Percentiles rank a stretch among this genome's conserved stretches.
These are phyloP conservation scores for Baryphthengus martii DNA, from an alignment of 2,113 vertebrate species.

Conservation along the genomic window DNA sequence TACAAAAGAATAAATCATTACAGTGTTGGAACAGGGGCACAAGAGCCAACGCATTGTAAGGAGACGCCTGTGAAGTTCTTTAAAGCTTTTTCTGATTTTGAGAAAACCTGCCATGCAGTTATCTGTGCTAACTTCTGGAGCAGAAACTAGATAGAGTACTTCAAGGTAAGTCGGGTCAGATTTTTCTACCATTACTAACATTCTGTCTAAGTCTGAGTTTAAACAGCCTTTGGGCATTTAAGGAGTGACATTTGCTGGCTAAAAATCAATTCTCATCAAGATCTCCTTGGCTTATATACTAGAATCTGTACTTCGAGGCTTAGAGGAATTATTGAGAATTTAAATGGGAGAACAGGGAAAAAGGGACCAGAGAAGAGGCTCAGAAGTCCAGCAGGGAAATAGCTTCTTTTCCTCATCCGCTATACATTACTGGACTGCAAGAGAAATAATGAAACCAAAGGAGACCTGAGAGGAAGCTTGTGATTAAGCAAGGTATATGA, in stretches of 20 bases:
- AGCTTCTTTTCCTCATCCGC: neutral
- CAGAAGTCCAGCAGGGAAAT: neutral
- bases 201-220: conserved; percentile 5
- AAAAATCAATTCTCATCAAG: conserved; percentile 59
- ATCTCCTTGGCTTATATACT: neutral
- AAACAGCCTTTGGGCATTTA: conserved; percentile 36
- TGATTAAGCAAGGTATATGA: neutral
- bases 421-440: neutral
- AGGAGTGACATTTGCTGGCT: conserved; percentile 24
- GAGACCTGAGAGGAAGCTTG: conserved; percentile 3
- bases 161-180: neutral
- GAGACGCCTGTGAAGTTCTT: neutral
- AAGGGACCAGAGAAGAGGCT: neutral
- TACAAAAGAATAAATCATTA: neutral
- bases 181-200: conserved; percentile 2
- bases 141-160: neutral
- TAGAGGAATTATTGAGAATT: conserved; percentile 7
- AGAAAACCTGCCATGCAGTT: neutral
- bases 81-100: neutral
- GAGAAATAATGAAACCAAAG: conserved; percentile 45
- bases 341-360: neutral
- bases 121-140: neutral
- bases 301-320: neutral
- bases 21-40: neutral
- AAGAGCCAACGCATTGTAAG: neutral